Evolutionary conservation across 92 coral and sea anemone genomes (phyloP).

Genomic region (Zoanthus gigantus): DNA sequence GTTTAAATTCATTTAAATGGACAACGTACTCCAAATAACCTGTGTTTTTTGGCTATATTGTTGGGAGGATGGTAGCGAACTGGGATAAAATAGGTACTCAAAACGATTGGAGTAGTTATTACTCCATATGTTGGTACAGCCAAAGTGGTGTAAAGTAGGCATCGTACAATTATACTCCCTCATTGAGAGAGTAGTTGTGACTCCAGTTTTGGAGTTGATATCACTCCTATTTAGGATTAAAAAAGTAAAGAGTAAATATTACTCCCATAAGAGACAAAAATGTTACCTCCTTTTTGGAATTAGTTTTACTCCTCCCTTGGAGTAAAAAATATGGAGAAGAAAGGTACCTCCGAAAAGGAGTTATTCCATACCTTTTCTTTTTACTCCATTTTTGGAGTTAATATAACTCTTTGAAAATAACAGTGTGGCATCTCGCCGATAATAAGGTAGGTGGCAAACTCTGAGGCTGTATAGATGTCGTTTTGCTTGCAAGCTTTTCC

Average conservation of each 20-base stretch:
- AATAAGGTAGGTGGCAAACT: too few relatives aligned
- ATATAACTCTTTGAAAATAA: conserved; percentile 1
- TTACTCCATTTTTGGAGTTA: neutral
- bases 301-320: neutral
- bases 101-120: neutral
- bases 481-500: too few relatives aligned
- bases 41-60: neutral
- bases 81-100: neutral
- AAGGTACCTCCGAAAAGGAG: neutral
- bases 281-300: neutral
- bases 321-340: neutral
- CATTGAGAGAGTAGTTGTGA: conserved; percentile 2
- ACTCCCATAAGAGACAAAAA: neutral
- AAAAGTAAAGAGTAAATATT: neutral
- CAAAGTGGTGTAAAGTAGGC: neutral
- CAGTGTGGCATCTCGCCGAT: neutral
- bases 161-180: neutral
- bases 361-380: neutral
- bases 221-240: neutral
- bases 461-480: too few relatives aligned
- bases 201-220: conserved; percentile 1
- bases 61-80: neutral
- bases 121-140: neutral
- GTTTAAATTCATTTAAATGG: neutral
- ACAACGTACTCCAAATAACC: neutral